Percentiles rank a stretch among this genome's conserved stretches.
These are phyloP conservation scores for Amphimedon queenslandica DNA, from an alignment of 37 sponge, comb jelly and placozoan species.

Conservation along the genomic window DNA sequence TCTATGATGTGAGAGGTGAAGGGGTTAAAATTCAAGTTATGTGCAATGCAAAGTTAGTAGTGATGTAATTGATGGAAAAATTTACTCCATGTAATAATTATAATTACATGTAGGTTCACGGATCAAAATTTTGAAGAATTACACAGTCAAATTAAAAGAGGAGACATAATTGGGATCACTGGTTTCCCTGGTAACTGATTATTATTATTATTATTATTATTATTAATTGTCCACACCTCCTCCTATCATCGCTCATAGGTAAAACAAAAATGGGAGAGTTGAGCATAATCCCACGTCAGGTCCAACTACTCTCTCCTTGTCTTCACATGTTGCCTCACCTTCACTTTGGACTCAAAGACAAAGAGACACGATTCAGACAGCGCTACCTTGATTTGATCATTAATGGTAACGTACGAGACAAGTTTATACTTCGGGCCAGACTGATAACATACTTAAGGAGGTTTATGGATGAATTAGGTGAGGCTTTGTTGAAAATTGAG, in stretches of 20 bases:
- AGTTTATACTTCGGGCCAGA: constrained; percentile 82
- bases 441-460: constrained; percentile 83
- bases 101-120: constrained; percentile 45
- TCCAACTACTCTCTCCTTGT: constrained; percentile 90
- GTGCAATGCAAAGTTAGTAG: constrained; percentile 93
- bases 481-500: no score
- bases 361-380: constrained; percentile 93
- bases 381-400: constrained; percentile 97
- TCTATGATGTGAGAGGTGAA: constrained; percentile 95
- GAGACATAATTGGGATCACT: constrained; percentile 94
- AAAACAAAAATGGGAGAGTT: constrained; percentile 96
- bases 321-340: constrained; percentile 94
- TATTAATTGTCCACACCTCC: no score
- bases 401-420: constrained; percentile 69
- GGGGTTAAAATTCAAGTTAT: constrained; percentile 90
- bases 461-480: constrained; percentile 78
- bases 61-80: no score
- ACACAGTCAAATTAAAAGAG: constrained; percentile 74
- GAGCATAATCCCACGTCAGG: constrained; percentile 81
- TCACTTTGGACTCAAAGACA: constrained; percentile 98
- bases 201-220: no score
- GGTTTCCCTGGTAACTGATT: constrained; percentile 75
- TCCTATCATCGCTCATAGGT: no score
- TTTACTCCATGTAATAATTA: no score
- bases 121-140: constrained; percentile 86